phyloP scores from a whole-genome alignment of 1,140 invertebrate genomes.

The Pantala flavescens region DNA sequence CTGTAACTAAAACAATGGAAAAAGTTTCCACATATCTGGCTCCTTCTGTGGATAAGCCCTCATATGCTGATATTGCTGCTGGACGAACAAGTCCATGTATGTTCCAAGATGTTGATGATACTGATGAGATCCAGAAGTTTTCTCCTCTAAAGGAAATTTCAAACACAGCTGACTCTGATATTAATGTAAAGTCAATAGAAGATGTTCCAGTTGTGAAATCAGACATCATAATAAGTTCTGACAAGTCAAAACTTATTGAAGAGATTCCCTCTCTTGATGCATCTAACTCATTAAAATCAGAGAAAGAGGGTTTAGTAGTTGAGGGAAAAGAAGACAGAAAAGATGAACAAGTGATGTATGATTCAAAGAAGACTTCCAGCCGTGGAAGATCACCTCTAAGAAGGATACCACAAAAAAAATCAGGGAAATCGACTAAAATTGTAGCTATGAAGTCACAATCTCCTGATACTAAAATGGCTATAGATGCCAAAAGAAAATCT shows the following conservation, averaged over 20 bases:
- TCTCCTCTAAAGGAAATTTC: neutral
- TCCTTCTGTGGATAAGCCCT: conserved; percentile 23
- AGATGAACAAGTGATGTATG: neutral
- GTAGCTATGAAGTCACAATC: neutral
- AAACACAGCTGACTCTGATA: neutral
- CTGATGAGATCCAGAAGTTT: conserved; percentile 17
- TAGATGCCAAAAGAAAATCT: conserved; percentile 14
- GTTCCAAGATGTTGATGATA: conserved; percentile 18
- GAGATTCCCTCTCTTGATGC: neutral
- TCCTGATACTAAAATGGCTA: neutral
- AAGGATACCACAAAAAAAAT: neutral
- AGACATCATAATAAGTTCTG: neutral
- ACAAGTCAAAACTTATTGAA: neutral
- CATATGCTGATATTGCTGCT: conserved; percentile 45
- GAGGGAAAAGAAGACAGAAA: neutral
- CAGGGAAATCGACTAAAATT: neutral
- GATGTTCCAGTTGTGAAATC: neutral
- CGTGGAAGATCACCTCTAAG: neutral
- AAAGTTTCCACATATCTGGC: conserved; percentile 15
- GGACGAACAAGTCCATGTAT: conserved; percentile 37
- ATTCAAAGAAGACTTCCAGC: neutral
- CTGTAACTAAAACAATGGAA: neutral
- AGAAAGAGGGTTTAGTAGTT: neutral
- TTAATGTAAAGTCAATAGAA: neutral
- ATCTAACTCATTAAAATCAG: neutral